A percentile compares a stretch with the other conserved stretches of the same genome.
phyloP scores from a whole-genome alignment of 2,797 vertebrate species.

The Babyrousa celebensis region DNA sequence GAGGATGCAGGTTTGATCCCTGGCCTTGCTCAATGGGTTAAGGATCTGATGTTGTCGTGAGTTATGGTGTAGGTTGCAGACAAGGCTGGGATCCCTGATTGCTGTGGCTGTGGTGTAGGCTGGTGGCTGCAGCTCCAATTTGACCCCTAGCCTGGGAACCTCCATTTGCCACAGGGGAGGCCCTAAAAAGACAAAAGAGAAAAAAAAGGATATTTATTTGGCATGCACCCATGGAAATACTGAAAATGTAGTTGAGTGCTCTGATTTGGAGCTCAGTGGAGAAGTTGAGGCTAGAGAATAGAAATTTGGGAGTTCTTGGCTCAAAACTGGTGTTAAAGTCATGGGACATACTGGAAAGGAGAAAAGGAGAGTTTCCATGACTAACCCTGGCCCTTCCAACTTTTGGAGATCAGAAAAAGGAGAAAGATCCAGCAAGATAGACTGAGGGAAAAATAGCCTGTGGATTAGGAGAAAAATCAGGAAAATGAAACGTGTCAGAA shows the following conservation, averaged over 20 bases:
- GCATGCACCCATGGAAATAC: background rate
- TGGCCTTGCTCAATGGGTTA: too few relatives aligned
- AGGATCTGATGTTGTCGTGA: too few relatives aligned
- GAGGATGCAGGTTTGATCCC: too few relatives aligned
- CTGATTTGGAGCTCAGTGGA: background rate
- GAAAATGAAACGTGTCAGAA: background rate
- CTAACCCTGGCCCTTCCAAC: too few relatives aligned
- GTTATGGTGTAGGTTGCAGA: too few relatives aligned
- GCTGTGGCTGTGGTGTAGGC: too few relatives aligned
- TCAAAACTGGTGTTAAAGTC: background rate
- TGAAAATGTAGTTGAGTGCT: background rate
- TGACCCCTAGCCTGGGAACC: too few relatives aligned
- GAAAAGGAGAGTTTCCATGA: background rate
- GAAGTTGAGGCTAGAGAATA: background rate
- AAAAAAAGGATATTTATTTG: background rate
- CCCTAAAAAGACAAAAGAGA: too few relatives aligned
- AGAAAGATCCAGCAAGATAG: background rate
- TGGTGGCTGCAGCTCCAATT: too few relatives aligned
- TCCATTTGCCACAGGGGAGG: too few relatives aligned
- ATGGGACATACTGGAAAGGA: background rate
- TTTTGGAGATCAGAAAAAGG: background rate
- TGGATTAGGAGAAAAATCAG: background rate
- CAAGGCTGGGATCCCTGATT: too few relatives aligned
- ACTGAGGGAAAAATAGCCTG: background rate
- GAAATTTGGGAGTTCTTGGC: background rate